Conservation (phyloP, 2,888 invertebrate species). For the Limnephilus auricula region DNA sequence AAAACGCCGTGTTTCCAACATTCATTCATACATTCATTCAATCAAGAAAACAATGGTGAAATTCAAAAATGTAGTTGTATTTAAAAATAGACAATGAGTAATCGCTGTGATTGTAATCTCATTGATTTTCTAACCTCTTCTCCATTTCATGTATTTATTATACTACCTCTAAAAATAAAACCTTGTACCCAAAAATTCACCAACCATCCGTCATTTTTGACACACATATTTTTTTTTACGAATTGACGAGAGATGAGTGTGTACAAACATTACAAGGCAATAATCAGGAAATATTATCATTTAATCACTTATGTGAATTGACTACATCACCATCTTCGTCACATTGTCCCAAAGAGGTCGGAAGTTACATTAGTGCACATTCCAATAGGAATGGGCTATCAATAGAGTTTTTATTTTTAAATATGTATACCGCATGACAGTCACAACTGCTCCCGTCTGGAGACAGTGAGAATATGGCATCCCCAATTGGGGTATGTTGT, state of each 20-base stretch:
- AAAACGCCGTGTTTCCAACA: too few relatives aligned
- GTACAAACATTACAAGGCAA: background rate
- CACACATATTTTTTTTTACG: background rate
- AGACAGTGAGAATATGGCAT: too few relatives aligned
- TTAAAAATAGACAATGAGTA: background rate
- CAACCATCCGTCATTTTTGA: background rate
- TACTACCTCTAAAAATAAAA: background rate
- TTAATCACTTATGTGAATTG: background rate
- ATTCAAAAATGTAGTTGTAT: too few relatives aligned
- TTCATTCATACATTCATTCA: too few relatives aligned
- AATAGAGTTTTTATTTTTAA: too few relatives aligned
- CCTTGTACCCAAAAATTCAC: background rate
- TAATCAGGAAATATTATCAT: background rate
- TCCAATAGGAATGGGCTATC: too few relatives aligned
- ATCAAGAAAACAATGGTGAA: too few relatives aligned
- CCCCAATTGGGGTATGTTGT: too few relatives aligned
- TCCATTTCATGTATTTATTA: background rate
- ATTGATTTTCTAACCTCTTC: background rate
- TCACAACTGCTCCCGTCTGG: too few relatives aligned
- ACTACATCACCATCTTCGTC: background rate
- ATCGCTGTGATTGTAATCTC: background rate
- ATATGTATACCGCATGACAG: too few relatives aligned
- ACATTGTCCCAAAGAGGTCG: too few relatives aligned
- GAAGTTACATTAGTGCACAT: too few relatives aligned
- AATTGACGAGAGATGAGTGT: background rate